phyloP scores from a whole-genome alignment of 2,113 vertebrate species.

The Pelobates fuscus region DNA sequence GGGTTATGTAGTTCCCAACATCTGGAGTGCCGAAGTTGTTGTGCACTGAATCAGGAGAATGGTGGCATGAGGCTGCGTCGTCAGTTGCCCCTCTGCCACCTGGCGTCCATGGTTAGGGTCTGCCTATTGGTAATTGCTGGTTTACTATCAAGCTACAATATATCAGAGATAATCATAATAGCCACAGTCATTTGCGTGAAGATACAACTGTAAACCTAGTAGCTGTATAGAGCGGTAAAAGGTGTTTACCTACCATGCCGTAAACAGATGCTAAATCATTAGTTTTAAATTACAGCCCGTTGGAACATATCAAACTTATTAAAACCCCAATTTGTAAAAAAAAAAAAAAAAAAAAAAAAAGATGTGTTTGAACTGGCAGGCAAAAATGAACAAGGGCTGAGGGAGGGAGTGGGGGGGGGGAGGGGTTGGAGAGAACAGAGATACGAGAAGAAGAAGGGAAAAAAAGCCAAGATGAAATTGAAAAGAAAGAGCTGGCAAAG shows the following conservation, averaged over 20 bases:
- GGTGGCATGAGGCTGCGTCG: no score
- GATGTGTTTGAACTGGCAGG: constrained; percentile 24
- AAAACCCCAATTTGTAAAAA: constrained; percentile 26
- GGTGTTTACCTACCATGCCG: constrained; percentile 29
- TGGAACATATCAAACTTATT: constrained; percentile 33
- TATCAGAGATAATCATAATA: background rate
- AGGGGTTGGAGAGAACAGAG: background rate
- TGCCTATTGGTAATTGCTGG: no score
- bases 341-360: constrained; percentile 14
- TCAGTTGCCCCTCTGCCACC: no score
- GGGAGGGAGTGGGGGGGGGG: background rate
- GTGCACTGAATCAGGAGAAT: no score
- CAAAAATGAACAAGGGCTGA: constrained; percentile 36
- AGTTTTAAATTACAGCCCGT: constrained; percentile 32
- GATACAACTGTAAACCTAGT: background rate
- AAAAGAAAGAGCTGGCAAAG: constrained; percentile 30
- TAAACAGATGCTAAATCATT: constrained; percentile 35
- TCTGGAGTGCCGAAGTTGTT: no score
- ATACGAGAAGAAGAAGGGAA: constrained; percentile 9
- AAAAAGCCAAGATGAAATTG: constrained; percentile 27
- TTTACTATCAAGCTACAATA: background rate
- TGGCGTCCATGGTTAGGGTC: no score
- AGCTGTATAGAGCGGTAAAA: constrained; percentile 12
- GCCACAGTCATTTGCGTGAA: background rate
- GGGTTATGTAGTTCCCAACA: no score